Base-by-base conservation (phyloP, 2,113 vertebrate species). In the Spheniscus mendiculus region DNA sequence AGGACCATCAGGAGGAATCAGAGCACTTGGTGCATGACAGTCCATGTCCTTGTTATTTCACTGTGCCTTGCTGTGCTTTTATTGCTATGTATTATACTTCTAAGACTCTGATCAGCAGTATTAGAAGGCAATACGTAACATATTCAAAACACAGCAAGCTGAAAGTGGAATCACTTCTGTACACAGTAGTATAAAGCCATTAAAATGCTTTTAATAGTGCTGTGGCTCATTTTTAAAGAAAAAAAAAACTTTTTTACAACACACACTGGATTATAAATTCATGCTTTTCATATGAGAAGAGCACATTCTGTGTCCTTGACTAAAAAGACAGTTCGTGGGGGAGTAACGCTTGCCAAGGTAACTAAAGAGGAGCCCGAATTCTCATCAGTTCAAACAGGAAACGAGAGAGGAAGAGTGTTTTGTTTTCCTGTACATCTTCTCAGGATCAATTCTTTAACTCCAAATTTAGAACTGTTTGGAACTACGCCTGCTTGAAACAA, bases 401-500 rank as follows among this genome's bases (percentile, higher is more conserved):
- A 95, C 1, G 2, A 59, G 38, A 77, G 50, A 89, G 69, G 87
- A 95, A 92, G 25, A 55, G 32, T 9, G 9, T n/a, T 96, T 88
- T 93, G 45, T 90, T 94, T 92, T 93, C 83, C 90, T 93, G 42
- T 40, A 70, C 2, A 3, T 82, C 40, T 62, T 87, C 59, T 94
- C 38, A 81, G 86, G 47, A 88, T 83, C 32, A 88, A 55, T 83
- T 88, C 29, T 90, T 81, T 30, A 88, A 59, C 12, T 70, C 82
- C 19, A 65, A 70, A 62, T 94, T 93, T 90, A 86, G 96, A 92
- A 89, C 16, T 67, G n/a, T 47, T 94, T 96, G 92, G 93, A 97
- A 94, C 23, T 32, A 92, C 27, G 85, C 92, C 95, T 69, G 30
- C 49, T 40, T 80, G 53, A 90, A 95, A 95, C 88, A 97, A 92